Percentiles rank a stretch among this genome's conserved stretches.
phyloP scores from a whole-genome alignment of 2,113 vertebrate species.

The Clupea harengus region DNA sequence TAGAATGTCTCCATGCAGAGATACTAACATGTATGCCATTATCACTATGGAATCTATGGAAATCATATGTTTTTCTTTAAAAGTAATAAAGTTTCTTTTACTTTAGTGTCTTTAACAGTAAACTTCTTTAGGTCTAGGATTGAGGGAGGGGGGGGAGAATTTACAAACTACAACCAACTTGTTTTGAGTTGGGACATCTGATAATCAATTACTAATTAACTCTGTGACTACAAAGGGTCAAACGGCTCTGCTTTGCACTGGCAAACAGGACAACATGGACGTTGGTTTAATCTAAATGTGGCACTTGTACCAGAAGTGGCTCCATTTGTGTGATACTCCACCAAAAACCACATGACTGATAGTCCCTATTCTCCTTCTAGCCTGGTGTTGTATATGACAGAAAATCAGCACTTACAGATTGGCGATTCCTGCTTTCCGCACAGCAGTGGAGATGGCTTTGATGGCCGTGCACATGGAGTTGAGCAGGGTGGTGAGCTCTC shows the following conservation, averaged over 20 bases:
- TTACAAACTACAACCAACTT: background rate
- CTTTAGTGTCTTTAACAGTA: too few relatives aligned
- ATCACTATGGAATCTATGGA: background rate
- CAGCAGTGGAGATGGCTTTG: conserved; percentile 93
- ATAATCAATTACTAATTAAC: background rate
- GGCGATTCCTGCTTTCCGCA: conserved; percentile 93
- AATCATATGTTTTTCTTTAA: background rate
- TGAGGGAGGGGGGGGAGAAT: background rate
- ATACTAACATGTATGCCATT: background rate
- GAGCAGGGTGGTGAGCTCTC: conserved; percentile 90
- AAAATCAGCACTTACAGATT: conserved; percentile 77
- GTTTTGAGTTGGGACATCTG: background rate
- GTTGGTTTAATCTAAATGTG: background rate
- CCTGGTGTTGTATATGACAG: background rate
- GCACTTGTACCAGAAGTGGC: background rate
- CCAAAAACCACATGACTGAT: background rate
- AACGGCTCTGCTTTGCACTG: background rate
- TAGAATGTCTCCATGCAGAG: background rate
- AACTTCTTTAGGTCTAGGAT: background rate
- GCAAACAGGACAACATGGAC: background rate
- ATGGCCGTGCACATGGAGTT: conserved; percentile 90
- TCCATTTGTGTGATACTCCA: background rate
- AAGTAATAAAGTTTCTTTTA: background rate
- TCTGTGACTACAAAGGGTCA: background rate
- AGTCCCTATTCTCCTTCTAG: background rate